These are phyloP conservation scores for Tiphia femorata DNA, from an alignment of 2,888 invertebrate genomes.

Conservation along the genomic window DNA sequence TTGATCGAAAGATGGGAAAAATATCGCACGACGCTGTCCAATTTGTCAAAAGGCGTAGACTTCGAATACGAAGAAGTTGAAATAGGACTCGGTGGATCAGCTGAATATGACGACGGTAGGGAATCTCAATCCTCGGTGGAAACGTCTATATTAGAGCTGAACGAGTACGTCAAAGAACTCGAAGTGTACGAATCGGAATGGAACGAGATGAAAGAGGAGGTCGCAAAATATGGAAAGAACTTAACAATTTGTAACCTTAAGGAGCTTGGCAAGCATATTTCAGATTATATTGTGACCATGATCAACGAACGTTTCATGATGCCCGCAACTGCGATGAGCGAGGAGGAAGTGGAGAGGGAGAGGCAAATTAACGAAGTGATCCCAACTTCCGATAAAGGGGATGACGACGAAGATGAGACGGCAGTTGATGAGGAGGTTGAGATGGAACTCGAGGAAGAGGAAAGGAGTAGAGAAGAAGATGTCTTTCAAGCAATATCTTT, in stretches of 20 bases:
- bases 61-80: background rate
- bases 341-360: slow-evolving; percentile 70
- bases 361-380: slow-evolving; percentile 68
- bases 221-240: slow-evolving; percentile 42
- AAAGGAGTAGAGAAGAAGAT: slow-evolving; percentile 41
- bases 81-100: background rate
- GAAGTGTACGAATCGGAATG: slow-evolving; percentile 30
- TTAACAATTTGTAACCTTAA: slow-evolving; percentile 41
- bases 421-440: slow-evolving; percentile 45
- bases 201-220: slow-evolving; percentile 42
- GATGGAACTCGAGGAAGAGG: slow-evolving; percentile 37
- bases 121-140: no score
- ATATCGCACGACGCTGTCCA: background rate
- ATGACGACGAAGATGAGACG: slow-evolving; percentile 49
- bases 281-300: slow-evolving; percentile 53
- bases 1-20: slow-evolving; percentile 56
- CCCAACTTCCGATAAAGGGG: slow-evolving; percentile 50
- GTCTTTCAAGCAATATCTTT: slow-evolving; percentile 14
- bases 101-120: no score
- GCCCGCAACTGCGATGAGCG: slow-evolving; percentile 68
- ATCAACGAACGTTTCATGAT: slow-evolving; percentile 65
- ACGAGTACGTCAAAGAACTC: slow-evolving; percentile 22
- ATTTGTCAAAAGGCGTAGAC: background rate
- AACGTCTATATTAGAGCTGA: background rate
- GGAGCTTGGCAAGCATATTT: slow-evolving; percentile 53